These are phyloP conservation scores for Xyliphius kryptos DNA, from an alignment of 2,113 vertebrate species.

Conservation along the genomic window DNA sequence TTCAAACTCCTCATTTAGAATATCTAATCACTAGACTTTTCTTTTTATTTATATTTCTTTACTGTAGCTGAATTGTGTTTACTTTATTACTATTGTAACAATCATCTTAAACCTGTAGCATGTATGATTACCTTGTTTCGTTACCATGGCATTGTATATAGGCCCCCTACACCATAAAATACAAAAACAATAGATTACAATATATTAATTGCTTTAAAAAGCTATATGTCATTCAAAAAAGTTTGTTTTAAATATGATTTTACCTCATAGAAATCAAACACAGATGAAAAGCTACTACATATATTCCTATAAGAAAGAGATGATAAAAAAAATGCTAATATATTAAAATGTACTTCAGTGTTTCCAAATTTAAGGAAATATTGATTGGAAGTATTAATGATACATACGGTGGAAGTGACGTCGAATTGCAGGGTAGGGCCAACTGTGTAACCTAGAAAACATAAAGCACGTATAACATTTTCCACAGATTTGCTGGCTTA, in stretches of 20 bases:
- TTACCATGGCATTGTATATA: constrained; percentile 49
- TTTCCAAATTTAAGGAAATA: no score
- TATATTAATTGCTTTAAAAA: neutral
- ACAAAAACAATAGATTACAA: neutral
- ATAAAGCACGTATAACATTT: no score
- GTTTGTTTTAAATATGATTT: neutral
- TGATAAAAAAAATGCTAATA: neutral
- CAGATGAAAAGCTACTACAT: constrained; percentile 11
- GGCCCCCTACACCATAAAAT: constrained; percentile 32
- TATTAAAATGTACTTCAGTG: no score
- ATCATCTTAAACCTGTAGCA: neutral
- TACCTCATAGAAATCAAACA: constrained; percentile 19
- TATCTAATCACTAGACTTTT: neutral
- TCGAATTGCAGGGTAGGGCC: neutral
- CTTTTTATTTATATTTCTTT: neutral
- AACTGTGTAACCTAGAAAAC: constrained; percentile 8
- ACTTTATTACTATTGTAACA: neutral
- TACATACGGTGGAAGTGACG: constrained; percentile 3
- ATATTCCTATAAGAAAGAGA: constrained; percentile 18
- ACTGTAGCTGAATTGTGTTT: no score
- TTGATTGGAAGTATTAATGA: no score
- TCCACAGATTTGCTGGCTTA: no score
- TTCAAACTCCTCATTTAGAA: no score
- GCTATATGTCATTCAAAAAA: neutral
- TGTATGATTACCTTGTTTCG: constrained; percentile 38